phyloP scores from a whole-genome alignment of 2,113 vertebrate genomes.

The Tragelaphus strepsiceros region DNA sequence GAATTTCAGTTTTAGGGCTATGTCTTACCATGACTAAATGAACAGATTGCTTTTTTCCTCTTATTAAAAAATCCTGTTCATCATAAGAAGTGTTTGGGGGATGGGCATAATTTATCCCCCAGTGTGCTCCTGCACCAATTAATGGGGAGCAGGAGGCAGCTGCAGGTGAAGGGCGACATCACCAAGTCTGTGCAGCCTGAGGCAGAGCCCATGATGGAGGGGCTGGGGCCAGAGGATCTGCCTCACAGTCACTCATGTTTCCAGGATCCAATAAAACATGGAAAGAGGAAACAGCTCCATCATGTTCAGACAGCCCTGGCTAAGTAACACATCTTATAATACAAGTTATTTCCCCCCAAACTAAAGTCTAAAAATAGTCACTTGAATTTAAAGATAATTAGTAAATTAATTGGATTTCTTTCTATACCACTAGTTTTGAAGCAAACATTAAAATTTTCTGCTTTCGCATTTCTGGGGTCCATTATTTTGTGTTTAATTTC shows the following conservation, averaged over 20 bases:
- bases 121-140: not conserved
- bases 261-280: not conserved
- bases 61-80: not conserved
- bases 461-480: not conserved
- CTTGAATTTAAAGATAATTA: conserved; percentile 27
- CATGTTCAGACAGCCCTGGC: not conserved
- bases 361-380: not conserved
- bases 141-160: not conserved
- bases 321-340: not conserved
- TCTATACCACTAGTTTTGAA: not conserved
- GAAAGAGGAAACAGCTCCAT: not conserved
- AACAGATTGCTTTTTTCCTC: conserved; percentile 2
- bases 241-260: not conserved
- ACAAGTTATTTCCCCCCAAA: not conserved
- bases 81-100: not conserved
- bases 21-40: not conserved
- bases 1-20: not conserved
- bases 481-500: not conserved
- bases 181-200: too few relatives aligned
- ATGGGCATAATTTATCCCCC: not conserved
- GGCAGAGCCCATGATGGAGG: not conserved
- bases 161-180: not conserved
- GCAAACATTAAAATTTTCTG: not conserved
- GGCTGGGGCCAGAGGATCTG: not conserved
- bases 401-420: not conserved